Evolutionary conservation across 2,113 vertebrate genomes (phyloP), one percentile per base, ranked within the genome.

Genomic region (Picathartes gymnocephalus): DNA sequence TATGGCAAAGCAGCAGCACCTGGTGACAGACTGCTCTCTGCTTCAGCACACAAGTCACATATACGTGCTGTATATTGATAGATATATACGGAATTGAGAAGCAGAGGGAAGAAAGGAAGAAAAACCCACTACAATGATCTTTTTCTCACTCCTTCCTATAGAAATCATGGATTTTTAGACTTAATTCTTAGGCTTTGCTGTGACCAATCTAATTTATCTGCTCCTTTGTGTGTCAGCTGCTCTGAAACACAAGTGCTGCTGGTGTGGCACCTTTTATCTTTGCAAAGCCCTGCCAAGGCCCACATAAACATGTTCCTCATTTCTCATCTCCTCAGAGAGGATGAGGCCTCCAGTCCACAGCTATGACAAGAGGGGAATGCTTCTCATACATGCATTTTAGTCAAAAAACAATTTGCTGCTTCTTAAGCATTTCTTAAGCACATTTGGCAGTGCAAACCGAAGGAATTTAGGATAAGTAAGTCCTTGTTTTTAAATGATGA

Each of bases 61-160:
- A 31, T 28, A 13, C 0, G 0, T 17, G 9, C 12, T 69, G 4
- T 5, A 35, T 15, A 42, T 0, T 48, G 25, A 42, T 4, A 64
- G 12, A 20, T 44, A 25, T 1, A 9, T 0, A 44, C 68, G 15
- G 40, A 64, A 58, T 1, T 5, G 28, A 71, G 28, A 82, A 74
- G 22, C 42, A 50, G 87, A 70, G 33, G 37, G 15, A 88, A 83
- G n/a, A 68, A 72, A 8, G 6, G 6, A 20, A 61, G 19, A 89
- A 58, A 14, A 14, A 62, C 2, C 48, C 33, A 45, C 31, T 37
- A 40, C 1, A 3, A 22, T 2, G 2, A 3, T 45, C 6, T 28
- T 68, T 56, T 61, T 21, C 13, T 71, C 30, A 37, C 5, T 3
- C 18, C 20, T 51, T 53, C 17, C 13, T 20, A 15, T 2, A 60